Percentiles rank a stretch among this genome's conserved stretches.
phyloP scores from a whole-genome alignment of 2,797 vertebrate species.

The Fratercula arctica region DNA sequence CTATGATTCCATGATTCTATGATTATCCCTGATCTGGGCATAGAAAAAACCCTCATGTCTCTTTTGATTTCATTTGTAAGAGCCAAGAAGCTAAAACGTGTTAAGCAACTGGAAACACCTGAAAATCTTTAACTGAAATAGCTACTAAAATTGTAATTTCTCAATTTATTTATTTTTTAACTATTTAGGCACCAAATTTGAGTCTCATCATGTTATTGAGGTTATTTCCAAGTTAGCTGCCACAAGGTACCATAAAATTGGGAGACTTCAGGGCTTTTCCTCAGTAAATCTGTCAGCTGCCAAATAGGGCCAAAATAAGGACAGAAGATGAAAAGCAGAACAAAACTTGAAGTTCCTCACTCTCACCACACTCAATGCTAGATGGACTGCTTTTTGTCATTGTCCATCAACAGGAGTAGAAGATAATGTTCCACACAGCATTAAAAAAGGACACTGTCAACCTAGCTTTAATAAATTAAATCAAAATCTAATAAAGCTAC shows the following conservation, averaged over 20 bases:
- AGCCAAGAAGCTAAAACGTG: neutral
- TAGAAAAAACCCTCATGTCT: neutral
- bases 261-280: neutral
- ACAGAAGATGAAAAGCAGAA: neutral
- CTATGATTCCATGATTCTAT: no score
- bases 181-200: neutral
- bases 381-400: slow-evolving; percentile 28
- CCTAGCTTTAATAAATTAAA: slow-evolving; percentile 50
- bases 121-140: neutral
- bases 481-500: slow-evolving; percentile 61
- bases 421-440: slow-evolving; percentile 24
- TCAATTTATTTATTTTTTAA: neutral
- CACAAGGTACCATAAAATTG: neutral
- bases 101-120: neutral
- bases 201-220: neutral
- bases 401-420: slow-evolving; percentile 7
- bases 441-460: slow-evolving; percentile 46
- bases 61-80: neutral
- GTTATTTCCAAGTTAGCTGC: neutral
- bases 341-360: neutral
- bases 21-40: neutral
- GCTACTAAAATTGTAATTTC: neutral
- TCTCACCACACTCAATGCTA: neutral
- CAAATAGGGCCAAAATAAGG: neutral
- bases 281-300: neutral